phyloP scores from a whole-genome alignment of 1,140 invertebrate genomes.

The Campoletis sonorensis region DNA sequence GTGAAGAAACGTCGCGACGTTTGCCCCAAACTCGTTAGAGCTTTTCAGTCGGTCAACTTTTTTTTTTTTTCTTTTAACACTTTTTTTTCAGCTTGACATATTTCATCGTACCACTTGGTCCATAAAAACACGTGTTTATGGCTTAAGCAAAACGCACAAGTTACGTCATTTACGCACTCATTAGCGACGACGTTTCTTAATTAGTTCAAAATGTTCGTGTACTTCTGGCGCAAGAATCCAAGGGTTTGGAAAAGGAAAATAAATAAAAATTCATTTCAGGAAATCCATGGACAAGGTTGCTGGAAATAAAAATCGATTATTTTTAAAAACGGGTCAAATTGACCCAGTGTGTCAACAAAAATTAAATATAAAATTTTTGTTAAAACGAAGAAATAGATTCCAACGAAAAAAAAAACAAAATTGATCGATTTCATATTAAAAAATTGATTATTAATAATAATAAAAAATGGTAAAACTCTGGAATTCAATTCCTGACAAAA shows the following conservation, averaged over 20 bases:
- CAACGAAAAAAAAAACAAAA: too few species aligned
- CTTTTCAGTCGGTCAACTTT: neutral
- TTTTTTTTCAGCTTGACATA: conserved; percentile 25
- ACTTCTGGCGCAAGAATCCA: conserved; percentile 17
- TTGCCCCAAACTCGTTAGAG: conserved; percentile 1
- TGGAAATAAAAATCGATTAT: too few species aligned
- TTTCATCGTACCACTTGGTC: conserved; percentile 1
- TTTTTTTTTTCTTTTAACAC: neutral
- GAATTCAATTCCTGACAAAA: too few species aligned
- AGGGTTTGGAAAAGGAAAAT: neutral
- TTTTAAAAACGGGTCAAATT: too few species aligned
- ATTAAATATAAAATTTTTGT: too few species aligned
- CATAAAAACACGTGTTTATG: conserved; percentile 24
- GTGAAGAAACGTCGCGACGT: neutral
- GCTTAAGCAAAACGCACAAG: conserved; percentile 45
- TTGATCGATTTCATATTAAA: too few species aligned
- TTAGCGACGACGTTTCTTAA: conserved; percentile 58
- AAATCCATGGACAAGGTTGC: too few species aligned
- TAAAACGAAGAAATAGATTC: too few species aligned
- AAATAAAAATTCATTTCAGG: too few species aligned
- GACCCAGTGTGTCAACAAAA: too few species aligned
- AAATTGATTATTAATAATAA: too few species aligned
- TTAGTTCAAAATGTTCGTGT: conserved; percentile 52
- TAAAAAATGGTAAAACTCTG: neutral
- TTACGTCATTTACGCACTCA: conserved; percentile 47